A percentile compares a stretch with the other conserved stretches of the same genome.
phyloP scores from a whole-genome alignment of 2,113 vertebrate species.

The Balaeniceps rex region DNA sequence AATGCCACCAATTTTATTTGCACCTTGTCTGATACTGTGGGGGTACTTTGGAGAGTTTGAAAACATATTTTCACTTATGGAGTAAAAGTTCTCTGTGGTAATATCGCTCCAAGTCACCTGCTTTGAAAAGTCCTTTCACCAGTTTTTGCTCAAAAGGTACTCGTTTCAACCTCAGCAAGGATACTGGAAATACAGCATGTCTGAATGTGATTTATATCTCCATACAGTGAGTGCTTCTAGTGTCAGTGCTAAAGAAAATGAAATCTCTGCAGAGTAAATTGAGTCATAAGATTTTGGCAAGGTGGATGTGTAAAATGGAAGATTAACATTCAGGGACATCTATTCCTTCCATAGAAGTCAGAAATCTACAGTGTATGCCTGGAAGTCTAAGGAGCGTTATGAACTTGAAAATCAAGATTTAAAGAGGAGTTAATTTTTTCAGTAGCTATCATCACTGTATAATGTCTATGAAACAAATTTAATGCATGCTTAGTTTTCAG shows the following conservation, averaged over 20 bases:
- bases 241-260: not conserved
- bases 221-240: not conserved
- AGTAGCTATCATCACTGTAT: not conserved
- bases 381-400: not conserved
- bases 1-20: not conserved
- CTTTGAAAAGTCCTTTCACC: not conserved
- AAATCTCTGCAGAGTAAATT: not conserved
- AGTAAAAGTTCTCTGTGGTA: not conserved
- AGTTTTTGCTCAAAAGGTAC: not conserved
- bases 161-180: not conserved
- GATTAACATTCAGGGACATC: not conserved
- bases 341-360: not conserved
- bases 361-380: not conserved
- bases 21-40: not conserved
- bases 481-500: not conserved
- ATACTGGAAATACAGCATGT: not conserved
- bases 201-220: not conserved
- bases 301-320: not conserved
- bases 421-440: not conserved
- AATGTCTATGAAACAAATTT: not conserved
- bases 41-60: not conserved
- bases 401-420: not conserved
- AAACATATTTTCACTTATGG: not conserved
- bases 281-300: constrained; percentile 1
- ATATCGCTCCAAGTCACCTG: not conserved